Base-by-base conservation (phyloP, 2,113 vertebrate species). In the Alces alces region DNA sequence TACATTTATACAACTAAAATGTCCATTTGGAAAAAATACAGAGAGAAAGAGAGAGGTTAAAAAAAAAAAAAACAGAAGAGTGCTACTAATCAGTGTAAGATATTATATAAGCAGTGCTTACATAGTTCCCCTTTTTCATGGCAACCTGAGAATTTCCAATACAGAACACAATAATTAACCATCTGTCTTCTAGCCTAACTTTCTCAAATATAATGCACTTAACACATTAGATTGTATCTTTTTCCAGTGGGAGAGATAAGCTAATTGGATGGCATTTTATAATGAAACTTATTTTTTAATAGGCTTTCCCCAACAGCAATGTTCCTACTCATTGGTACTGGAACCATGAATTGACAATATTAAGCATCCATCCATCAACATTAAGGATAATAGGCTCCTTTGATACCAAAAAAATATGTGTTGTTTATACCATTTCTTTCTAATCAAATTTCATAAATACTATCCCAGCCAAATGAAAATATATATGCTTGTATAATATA, bases 361-460 rank as follows among this genome's bases (percentile, higher is more conserved):
- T 45, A 58, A 80, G 15, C 28, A 93, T 76, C 30, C 58, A 92
- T 58, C 73, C 54, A 92, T 58, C 73, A 89, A 43, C 11, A 90
- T 88, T 93, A 95, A 93, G n/a, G 54, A 80, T 12, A 91, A 27
- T 43, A 55, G 39, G 23, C 23, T 94, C 19, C 52, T 39, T 88
- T 82, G 64, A 50, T 93, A 86, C 7, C 47, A 55, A 50, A 50
- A 50, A 50, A 50, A 21, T 45, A 33, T 19, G 6, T 6, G 33
- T 57, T 91, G 10, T 52, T 89, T 96, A 88, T 43, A 78, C 45
- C 9, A 84, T 25, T 73, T 86, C 28, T 39, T 33, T 45, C 43
- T 96, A 93, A 89, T 82, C 33, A 93, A 87, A 54, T 95, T 64
- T 78, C 30, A 83, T 80, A 17, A 86, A 27, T 61, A 93, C 91